Conservation (phyloP, 2,888 invertebrate species). For the Cantharis flavilabris region DNA sequence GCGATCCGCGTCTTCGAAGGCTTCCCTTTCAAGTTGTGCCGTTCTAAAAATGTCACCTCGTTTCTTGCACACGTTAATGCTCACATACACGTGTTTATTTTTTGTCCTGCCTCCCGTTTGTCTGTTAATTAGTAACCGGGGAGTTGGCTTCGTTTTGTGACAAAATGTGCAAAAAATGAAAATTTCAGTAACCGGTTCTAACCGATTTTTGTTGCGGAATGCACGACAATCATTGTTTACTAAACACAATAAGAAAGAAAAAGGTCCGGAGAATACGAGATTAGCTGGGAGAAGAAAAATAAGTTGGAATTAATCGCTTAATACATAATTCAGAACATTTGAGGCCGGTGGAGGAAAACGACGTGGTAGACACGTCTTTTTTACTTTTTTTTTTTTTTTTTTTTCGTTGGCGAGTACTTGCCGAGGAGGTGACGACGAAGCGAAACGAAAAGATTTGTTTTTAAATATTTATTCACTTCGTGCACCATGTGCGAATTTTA, state of each 20-base stretch:
- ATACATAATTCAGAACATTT: constrained; percentile 30
- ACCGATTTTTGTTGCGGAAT: constrained; percentile 6
- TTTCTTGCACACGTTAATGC: constrained; percentile 42
- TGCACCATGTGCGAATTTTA: constrained; percentile 55
- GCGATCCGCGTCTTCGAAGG: constrained; percentile 8
- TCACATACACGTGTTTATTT: constrained; percentile 48
- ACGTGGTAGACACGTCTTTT: constrained; percentile 16
- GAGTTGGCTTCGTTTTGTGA: constrained; percentile 42
- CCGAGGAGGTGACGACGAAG: neutral
- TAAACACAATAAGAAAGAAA: constrained; percentile 13
- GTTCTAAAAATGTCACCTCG: constrained; percentile 47
- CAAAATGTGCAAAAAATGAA: neutral
- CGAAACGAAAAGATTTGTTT: constrained; percentile 2
- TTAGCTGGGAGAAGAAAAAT: constrained; percentile 8
- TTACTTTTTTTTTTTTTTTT: constrained; percentile 3
- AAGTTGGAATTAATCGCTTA: constrained; percentile 28
- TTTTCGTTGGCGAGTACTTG: neutral
- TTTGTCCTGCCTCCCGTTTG: constrained; percentile 39
- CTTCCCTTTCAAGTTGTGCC: constrained; percentile 37
- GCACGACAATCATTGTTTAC: constrained; percentile 20
- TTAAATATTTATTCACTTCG: constrained; percentile 45
- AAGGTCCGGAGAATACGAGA: constrained; percentile 5
- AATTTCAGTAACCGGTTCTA: neutral
- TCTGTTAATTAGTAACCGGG: constrained; percentile 29
- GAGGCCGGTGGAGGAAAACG: constrained; percentile 2